Evolutionary conservation across 2,797 vertebrate genomes (phyloP).

Genomic region (Periophthalmus magnuspinnatus): DNA sequence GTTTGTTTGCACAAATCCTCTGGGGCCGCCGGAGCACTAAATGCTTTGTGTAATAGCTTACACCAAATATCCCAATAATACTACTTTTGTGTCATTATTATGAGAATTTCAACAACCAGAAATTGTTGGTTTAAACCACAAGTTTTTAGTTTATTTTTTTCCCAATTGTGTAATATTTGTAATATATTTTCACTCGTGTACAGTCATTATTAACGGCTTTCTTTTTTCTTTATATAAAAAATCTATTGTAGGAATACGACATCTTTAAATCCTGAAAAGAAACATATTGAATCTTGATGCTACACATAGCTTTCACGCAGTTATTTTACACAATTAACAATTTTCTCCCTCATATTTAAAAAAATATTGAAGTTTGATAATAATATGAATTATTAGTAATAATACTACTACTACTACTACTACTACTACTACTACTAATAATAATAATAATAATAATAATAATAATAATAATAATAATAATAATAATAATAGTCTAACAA

Average conservation of each 20-base stretch:
- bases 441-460: too few species aligned
- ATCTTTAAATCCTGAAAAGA: background rate
- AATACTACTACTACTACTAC: too few species aligned
- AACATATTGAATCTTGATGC: background rate
- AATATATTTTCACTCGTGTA: too few species aligned
- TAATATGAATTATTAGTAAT: too few species aligned
- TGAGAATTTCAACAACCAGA: background rate
- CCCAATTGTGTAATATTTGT: background rate
- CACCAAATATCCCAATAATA: background rate
- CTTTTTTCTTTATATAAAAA: background rate
- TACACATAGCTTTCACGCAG: background rate
- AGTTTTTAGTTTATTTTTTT: too few species aligned
- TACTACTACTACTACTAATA: background rate
- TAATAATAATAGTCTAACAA: too few species aligned
- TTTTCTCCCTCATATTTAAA: background rate
- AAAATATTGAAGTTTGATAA: too few species aligned
- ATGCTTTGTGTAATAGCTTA: too few species aligned
- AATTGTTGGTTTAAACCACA: background rate
- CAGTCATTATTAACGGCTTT: too few species aligned
- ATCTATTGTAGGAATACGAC: background rate
- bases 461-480: too few species aligned
- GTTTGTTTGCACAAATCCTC: conserved; percentile 63
- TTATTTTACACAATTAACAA: background rate
- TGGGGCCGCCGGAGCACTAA: background rate
- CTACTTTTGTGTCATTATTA: background rate